These are phyloP conservation scores for Zaprionus lineosus DNA, from an alignment of 2,888 invertebrate genomes.

Conservation along the genomic window DNA sequence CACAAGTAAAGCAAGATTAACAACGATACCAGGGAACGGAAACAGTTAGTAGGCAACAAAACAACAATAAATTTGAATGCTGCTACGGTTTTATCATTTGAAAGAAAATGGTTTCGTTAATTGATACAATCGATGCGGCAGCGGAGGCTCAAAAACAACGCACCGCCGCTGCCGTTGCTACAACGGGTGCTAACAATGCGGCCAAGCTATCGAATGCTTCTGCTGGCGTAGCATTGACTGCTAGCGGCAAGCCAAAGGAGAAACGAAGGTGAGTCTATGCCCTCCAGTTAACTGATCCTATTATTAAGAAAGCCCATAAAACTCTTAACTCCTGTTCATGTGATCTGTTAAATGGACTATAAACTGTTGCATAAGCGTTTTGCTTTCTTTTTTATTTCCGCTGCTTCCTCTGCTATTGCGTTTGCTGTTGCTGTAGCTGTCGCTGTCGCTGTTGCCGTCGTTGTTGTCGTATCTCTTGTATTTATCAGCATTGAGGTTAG, in stretches of 20 bases:
- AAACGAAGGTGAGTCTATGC: conserved; percentile 86
- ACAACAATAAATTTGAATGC: conserved; percentile 57
- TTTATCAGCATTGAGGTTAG: conserved; percentile 12
- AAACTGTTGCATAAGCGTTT: conserved; percentile 62
- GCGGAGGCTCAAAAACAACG: conserved; percentile 67
- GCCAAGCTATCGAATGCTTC: conserved; percentile 11
- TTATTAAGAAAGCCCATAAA: neutral
- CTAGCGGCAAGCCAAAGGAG: conserved; percentile 85
- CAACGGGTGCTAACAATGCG: conserved; percentile 28
- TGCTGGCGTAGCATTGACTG: conserved; percentile 61
- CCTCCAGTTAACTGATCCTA: neutral
- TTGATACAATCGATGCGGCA: conserved; percentile 73
- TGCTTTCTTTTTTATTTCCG: conserved; percentile 58
- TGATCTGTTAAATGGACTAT: conserved; percentile 44
- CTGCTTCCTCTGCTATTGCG: conserved; percentile 22
- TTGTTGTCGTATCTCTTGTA: conserved; percentile 18
- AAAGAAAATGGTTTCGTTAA: conserved; percentile 75
- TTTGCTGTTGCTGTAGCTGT: conserved; percentile 23
- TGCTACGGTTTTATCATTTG: conserved; percentile 50
- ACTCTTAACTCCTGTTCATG: conserved; percentile 38
- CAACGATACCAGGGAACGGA: conserved; percentile 15
- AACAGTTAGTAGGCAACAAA: conserved; percentile 18
- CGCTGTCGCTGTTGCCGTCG: conserved; percentile 8
- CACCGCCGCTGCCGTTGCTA: conserved; percentile 44
- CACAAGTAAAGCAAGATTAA: conserved; percentile 23